Conservation (phyloP, 2,888 invertebrate species). For the Baccha elongata region DNA sequence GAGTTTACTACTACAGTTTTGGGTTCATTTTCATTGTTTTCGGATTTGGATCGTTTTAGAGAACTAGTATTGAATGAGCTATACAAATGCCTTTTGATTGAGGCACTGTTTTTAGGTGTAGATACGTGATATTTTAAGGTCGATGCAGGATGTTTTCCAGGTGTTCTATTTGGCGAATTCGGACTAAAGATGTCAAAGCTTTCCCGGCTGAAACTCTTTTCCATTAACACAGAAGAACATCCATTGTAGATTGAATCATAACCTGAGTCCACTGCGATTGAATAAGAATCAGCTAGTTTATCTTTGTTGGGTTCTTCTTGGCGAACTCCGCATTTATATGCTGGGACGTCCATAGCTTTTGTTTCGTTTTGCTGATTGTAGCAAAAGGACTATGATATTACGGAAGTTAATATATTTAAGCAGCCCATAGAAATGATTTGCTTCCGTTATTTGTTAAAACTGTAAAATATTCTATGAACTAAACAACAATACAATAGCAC, state of each 20-base stretch:
- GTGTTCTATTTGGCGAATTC: constrained; percentile 25
- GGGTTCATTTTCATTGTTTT: constrained; percentile 54
- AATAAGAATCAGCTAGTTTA: constrained; percentile 42
- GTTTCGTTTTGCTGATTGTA: neutral
- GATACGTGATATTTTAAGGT: constrained; percentile 49
- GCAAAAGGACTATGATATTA: neutral
- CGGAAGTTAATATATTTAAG: too few relatives aligned
- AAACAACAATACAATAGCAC: constrained; percentile 4
- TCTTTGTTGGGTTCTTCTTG: constrained; percentile 42
- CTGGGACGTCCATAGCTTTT: constrained; percentile 53
- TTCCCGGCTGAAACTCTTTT: constrained; percentile 55
- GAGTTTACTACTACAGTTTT: constrained; percentile 15
- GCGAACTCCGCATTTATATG: constrained; percentile 52
- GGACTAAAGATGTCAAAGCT: constrained; percentile 63
- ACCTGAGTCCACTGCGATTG: constrained; percentile 48
- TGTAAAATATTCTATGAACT: constrained; percentile 7
- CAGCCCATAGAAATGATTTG: neutral
- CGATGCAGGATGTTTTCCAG: constrained; percentile 20
- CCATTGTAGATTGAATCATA: constrained; percentile 59
- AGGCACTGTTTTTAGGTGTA: constrained; percentile 51
- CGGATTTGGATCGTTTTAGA: constrained; percentile 45
- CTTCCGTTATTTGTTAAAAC: constrained; percentile 45
- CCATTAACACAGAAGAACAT: constrained; percentile 46
- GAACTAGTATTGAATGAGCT: constrained; percentile 14
- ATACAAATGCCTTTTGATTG: constrained; percentile 48